A percentile compares a stretch with the other conserved stretches of the same genome.
Conservation (phyloP, 2,797 vertebrate species). For the Melanogrammus aeglefinus region DNA sequence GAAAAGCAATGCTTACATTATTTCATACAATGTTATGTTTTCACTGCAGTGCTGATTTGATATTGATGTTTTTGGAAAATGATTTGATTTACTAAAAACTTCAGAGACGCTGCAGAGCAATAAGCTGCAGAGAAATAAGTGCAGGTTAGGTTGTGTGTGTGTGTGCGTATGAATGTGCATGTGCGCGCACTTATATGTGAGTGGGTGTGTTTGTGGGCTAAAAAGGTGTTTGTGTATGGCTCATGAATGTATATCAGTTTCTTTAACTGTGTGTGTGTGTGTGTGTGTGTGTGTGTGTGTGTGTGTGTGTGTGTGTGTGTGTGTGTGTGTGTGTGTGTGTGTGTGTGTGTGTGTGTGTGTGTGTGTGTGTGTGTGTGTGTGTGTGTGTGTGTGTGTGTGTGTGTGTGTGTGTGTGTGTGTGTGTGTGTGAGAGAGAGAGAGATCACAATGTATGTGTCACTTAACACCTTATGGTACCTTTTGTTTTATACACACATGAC, state of each 20-base stretch:
- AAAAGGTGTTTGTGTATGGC: not conserved
- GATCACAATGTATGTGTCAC: not conserved
- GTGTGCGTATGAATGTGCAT: not conserved
- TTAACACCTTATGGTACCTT: not conserved
- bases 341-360: not conserved
- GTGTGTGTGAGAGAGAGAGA: not conserved
- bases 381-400: slow-evolving; percentile 4
- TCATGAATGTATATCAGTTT: not conserved
- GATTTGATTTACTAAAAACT: no score
- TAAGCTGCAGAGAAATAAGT: not conserved
- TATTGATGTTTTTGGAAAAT: no score
- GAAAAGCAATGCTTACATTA: no score
- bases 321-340: no score
- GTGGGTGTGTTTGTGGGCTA: not conserved
- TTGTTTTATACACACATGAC: slow-evolving; percentile 1
- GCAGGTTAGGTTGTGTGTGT: not conserved
- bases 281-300: slow-evolving; percentile 4
- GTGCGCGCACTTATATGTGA: not conserved
- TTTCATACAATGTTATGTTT: no score
- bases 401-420: not conserved
- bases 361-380: not conserved
- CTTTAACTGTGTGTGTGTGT: not conserved
- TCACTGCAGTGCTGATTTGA: no score
- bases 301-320: not conserved
- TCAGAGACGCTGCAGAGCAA: not conserved